These are phyloP conservation scores for Homarus gammarus DNA, from an alignment of 2,888 invertebrate genomes.

Conservation along the genomic window DNA sequence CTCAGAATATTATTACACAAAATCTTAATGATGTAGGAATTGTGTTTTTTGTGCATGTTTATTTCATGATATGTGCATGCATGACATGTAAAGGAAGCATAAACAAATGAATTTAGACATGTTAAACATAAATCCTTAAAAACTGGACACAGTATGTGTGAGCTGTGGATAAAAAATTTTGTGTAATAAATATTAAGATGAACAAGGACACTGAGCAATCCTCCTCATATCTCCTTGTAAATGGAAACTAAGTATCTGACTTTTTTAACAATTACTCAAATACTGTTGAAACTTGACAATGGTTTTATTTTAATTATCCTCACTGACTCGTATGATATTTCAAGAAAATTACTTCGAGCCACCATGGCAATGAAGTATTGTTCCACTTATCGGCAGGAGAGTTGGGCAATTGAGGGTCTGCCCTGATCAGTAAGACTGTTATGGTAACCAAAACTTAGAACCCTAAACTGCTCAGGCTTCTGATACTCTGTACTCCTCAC, in stretches of 20 bases:
- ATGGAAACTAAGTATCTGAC: neutral
- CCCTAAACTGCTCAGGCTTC: constrained; percentile 35
- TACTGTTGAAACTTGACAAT: neutral
- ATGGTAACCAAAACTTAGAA: constrained; percentile 16
- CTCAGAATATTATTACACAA: neutral
- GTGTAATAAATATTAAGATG: neutral
- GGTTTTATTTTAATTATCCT: neutral
- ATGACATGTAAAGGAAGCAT: neutral
- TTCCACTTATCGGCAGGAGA: constrained; percentile 6
- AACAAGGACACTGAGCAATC: neutral
- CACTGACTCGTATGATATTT: neutral
- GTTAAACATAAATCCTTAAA: neutral
- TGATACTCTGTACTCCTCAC: constrained; percentile 46
- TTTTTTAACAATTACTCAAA: neutral
- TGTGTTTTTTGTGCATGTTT: neutral
- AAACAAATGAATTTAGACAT: neutral
- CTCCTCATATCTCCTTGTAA: neutral
- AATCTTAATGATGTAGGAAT: neutral
- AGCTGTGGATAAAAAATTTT: neutral
- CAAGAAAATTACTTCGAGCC: neutral
- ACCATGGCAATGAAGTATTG: neutral
- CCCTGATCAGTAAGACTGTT: constrained; percentile 10
- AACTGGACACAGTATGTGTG: neutral
- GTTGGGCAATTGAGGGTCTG: neutral
- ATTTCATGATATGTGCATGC: neutral